phyloP scores from a whole-genome alignment of 2,888 invertebrate species.

The Cylloceria caligata region DNA sequence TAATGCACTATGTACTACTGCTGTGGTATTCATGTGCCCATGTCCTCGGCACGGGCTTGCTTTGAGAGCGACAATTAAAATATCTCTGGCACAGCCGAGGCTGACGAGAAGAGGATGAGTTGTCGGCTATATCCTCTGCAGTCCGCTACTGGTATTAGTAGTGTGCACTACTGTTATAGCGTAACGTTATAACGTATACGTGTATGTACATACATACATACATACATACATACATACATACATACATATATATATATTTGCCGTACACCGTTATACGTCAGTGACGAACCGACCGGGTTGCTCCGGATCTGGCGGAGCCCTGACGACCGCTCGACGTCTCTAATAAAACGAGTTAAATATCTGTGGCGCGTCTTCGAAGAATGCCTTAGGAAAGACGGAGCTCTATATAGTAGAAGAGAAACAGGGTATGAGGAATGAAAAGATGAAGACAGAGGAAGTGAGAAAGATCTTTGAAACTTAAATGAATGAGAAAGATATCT shows the following conservation, averaged over 20 bases:
- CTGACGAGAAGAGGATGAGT: constrained; percentile 59
- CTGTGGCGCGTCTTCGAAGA: constrained; percentile 75
- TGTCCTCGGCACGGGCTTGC: constrained; percentile 64
- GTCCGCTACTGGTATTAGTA: constrained; percentile 3
- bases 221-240: constrained; percentile 25
- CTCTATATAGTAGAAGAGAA: constrained; percentile 54
- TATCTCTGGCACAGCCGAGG: constrained; percentile 78
- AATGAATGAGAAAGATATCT: constrained; percentile 24
- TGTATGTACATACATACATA: constrained; percentile 29
- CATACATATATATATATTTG: no score
- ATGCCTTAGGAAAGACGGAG: constrained; percentile 65
- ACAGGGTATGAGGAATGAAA: constrained; percentile 68
- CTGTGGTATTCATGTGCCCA: constrained; percentile 60
- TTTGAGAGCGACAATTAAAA: constrained; percentile 82
- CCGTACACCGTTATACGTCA: constrained; percentile 60
- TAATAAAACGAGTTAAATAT: constrained; percentile 75
- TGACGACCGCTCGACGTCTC: constrained; percentile 56
- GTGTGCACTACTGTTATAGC: neutral
- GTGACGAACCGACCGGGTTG: constrained; percentile 65
- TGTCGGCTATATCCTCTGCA: constrained; percentile 27
- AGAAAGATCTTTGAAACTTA: constrained; percentile 8
- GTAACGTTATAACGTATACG: no score
- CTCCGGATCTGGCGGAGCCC: constrained; percentile 51
- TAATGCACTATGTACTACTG: constrained; percentile 48
- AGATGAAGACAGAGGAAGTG: constrained; percentile 37